Base-by-base conservation (phyloP, 2,113 vertebrate species). In the Trematocara nigrifrons region DNA sequence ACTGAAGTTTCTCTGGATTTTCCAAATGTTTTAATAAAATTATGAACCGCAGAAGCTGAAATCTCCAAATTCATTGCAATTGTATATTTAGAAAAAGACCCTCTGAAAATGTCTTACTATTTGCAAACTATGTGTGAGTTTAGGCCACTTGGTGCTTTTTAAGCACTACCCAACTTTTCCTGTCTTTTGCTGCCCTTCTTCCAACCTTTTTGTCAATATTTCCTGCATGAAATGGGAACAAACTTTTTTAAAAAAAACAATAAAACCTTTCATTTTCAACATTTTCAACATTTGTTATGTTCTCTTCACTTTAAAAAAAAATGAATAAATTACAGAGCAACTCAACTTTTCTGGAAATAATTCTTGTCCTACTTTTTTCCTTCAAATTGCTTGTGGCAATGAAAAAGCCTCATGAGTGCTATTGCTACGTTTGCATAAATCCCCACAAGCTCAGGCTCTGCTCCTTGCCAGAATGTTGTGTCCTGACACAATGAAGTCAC, bases 401-500 rank as follows among this genome's bases (percentile, higher is more conserved):
- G 54, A 79, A 86, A 90, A 87, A 51, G 13, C 49, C 56, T 83
- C 18, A 20, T 15, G 74, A 86, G 56, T 61, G 20, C 33, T 12
- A 10, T 88, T 31, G 81, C 82, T 81, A 79, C 15, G 6, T 86
- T 89, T 82, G 86, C 84, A 87, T 76, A 79, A 82, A 90, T 91
- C 80, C 38, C 83, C 86, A 86, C 85, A 51, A 81, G 66, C 76
- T 90, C 81, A 89, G 82, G n/a, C 76, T 83, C 61, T 13, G 9
- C 69, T 80, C 18, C 81, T 33, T 47, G 78, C 56, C 81, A 74
- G 38, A 53, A 81, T 69, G 52, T 82, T 20, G 5, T 66, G 53
- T 31, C 69, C 69, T 54, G 69, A 87, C 45, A 35, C 45, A 35
- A 61, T 77, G 77, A 84, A 31, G 89, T 92, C 89, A 91, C 94